phyloP scores from a whole-genome alignment of 2,797 vertebrate genomes.

The Chelidonichthys spinosus region DNA sequence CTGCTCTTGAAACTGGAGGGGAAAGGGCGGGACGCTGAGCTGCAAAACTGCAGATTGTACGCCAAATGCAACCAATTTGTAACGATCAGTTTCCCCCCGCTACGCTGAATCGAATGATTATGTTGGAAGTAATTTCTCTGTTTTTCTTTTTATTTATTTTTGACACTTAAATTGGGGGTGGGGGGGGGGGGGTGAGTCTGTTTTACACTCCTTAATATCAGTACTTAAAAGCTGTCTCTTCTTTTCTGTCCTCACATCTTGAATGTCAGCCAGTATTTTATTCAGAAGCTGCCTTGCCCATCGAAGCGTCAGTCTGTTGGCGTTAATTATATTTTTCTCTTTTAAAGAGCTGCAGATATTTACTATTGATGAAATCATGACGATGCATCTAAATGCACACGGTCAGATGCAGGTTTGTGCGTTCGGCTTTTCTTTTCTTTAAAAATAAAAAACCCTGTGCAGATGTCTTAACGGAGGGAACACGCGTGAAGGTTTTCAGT shows the following conservation, averaged over 20 bases:
- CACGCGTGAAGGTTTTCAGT: slow-evolving; percentile 39
- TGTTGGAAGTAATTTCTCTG: slow-evolving; percentile 68
- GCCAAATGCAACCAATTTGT: slow-evolving; percentile 72
- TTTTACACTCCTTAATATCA: slow-evolving; percentile 83
- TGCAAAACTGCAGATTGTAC: slow-evolving; percentile 57
- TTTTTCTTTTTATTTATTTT: slow-evolving; percentile 74
- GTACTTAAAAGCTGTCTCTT: slow-evolving; percentile 70
- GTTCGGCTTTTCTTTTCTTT: slow-evolving; percentile 59
- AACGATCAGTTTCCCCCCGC: slow-evolving; percentile 60
- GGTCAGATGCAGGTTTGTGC: slow-evolving; percentile 55
- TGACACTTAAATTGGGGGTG: slow-evolving; percentile 62
- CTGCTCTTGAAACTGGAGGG: slow-evolving; percentile 64
- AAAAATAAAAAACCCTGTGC: slow-evolving; percentile 42
- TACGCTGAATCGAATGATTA: slow-evolving; percentile 73
- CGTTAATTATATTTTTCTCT: slow-evolving; percentile 56
- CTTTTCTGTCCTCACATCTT: slow-evolving; percentile 64
- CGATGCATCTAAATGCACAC: slow-evolving; percentile 62
- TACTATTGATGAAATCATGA: slow-evolving; percentile 71
- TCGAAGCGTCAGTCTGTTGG: slow-evolving; percentile 70
- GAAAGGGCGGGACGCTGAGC: slow-evolving; percentile 10
- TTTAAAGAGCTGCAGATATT: slow-evolving; percentile 68
- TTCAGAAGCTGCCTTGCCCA: slow-evolving; percentile 85
- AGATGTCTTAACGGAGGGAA: slow-evolving; percentile 68
- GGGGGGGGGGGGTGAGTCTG: slow-evolving; percentile 52
- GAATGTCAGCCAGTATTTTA: slow-evolving; percentile 84